A percentile compares a stretch with the other conserved stretches of the same genome.
Conservation (phyloP, 1,140 invertebrate genomes). For the Drosophila bipectinata region DNA sequence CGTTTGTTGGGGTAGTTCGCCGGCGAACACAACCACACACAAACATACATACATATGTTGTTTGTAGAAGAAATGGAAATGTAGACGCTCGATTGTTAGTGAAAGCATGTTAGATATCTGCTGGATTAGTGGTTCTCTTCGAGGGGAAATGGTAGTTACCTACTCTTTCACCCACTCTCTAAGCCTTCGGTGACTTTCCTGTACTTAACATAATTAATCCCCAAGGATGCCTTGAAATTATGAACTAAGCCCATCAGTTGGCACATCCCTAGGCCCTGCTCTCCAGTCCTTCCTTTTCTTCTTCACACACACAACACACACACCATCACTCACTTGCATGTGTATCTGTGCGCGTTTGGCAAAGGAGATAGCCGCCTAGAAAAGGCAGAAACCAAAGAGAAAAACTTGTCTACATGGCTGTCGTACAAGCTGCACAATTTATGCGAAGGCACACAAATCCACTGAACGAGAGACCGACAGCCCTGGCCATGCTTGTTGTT, state of each 20-base stretch:
- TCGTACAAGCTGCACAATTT: conserved; percentile 82
- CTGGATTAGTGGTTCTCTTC: neutral
- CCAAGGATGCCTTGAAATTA: neutral
- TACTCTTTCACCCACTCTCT: too few relatives aligned
- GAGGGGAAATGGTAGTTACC: neutral
- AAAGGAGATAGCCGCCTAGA: conserved; percentile 44
- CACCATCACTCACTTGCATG: neutral
- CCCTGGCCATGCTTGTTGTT: conserved; percentile 37
- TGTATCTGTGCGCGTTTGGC: conserved; percentile 20
- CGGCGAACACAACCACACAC: conserved; percentile 36
- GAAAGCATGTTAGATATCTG: neutral
- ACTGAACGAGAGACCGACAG: conserved; percentile 80
- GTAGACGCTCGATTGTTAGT: neutral
- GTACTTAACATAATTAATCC: neutral
- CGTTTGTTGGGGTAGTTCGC: conserved; percentile 79
- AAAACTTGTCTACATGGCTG: conserved; percentile 78
- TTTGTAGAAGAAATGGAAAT: neutral
- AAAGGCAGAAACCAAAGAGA: conserved; percentile 31
- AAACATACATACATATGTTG: neutral
- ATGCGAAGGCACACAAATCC: conserved; percentile 83
- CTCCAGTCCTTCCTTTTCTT: conserved; percentile 21
- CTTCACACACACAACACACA: neutral
- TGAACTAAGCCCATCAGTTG: too few relatives aligned
- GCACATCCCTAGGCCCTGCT: conserved; percentile 4
- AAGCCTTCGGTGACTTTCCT: too few relatives aligned